phyloP scores from a whole-genome alignment of 2,797 vertebrate genomes.

The Ptychobarbus kaznakovi region DNA sequence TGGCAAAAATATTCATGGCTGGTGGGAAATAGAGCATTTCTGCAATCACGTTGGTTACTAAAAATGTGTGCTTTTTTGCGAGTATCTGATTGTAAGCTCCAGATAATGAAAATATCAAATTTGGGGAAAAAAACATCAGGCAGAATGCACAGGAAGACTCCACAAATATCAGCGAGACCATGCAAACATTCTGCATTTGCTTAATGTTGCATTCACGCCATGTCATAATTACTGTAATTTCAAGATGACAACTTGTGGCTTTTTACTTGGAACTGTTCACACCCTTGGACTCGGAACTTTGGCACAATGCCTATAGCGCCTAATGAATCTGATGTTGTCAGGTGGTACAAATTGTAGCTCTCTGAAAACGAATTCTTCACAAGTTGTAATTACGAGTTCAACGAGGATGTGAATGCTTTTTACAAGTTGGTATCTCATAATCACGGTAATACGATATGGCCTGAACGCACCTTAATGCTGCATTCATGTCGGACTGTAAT shows the following conservation, averaged over 20 bases:
- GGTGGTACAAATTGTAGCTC: too few species aligned
- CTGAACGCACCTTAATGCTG: background rate
- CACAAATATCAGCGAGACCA: background rate
- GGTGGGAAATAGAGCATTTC: background rate
- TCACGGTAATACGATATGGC: too few species aligned
- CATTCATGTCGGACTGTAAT: background rate
- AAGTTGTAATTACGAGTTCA: too few species aligned
- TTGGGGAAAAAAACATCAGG: background rate
- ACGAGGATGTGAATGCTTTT: too few species aligned
- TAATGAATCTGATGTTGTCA: too few species aligned
- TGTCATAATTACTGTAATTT: background rate
- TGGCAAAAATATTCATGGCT: background rate
- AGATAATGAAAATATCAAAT: background rate
- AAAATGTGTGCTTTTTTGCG: too few species aligned
- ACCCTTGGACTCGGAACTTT: too few species aligned
- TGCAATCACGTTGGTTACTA: background rate
- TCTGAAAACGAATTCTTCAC: too few species aligned
- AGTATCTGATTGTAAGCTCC: background rate
- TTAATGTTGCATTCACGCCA: background rate
- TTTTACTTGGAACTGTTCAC: background rate
- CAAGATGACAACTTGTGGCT: background rate
- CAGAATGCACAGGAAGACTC: background rate
- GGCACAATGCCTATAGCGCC: too few species aligned
- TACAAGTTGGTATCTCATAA: too few species aligned
- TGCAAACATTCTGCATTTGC: background rate